Base-by-base conservation (phyloP, 2,113 vertebrate species). In the Sterna hirundo region DNA sequence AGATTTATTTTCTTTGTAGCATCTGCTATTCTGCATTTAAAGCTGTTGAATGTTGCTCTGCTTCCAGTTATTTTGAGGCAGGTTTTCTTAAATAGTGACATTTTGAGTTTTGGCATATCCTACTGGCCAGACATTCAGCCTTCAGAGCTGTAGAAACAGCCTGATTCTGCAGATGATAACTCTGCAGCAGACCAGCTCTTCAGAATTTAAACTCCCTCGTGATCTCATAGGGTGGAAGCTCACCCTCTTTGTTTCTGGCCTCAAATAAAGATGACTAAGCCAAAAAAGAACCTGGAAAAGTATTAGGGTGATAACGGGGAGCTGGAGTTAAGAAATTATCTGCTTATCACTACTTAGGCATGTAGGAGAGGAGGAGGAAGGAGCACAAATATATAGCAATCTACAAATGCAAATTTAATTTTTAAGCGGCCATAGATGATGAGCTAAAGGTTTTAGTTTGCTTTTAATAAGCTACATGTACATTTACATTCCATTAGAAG, bases 161-260 rank as follows among this genome's bases (percentile, higher is more conserved):
- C 49, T 36, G 34, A 44, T 87, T 32, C 42, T 93, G 83, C 72
- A 79, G 72, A 64, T 85, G 71, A 61, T 72, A 84, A 36, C 86
- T 89, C 22, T 78, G 55, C 61, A 78, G 61, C 72, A 88, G 52
- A 20, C 77, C 89, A 75, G 8, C 83, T 95, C 29, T 91, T 93
- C 72, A 86, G 36, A 81, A 5, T 76, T 84, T 55, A 7, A 93
- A 51, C 64, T 93, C 72, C 66, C 47, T 52, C 55, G 42, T 96
- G 95, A 97, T 95, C 84, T 97, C 89, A 96, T 65, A 72, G 94
- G 90, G 88, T 96, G 87, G 92, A 96, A 96, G 66, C 86, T 86
- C 74, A 91, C 57, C 58, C 30, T 79, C 72, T 90, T 84, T 83
- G 70, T 90, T 92, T 95, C 54, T 94, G 81, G 57, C 86, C 46